Evolutionary conservation across 2,888 invertebrate species (phyloP).

Genomic region (Perdita meconis): DNA sequence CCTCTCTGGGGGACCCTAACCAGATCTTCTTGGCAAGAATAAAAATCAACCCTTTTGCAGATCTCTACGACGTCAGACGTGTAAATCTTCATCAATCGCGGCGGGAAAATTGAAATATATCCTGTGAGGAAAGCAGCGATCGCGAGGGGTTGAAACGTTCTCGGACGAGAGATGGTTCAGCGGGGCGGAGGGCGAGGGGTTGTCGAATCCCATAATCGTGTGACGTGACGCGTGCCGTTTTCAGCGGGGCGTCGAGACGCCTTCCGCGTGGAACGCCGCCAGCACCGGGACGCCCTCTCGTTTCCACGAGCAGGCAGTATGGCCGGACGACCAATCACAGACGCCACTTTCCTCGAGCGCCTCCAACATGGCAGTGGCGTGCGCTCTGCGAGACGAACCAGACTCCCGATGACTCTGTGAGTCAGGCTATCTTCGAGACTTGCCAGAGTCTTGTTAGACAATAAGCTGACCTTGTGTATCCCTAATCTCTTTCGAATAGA

Average conservation of each 20-base stretch:
- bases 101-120: conserved; percentile 35
- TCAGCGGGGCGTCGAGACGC: conserved; percentile 79
- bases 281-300: conserved; percentile 73
- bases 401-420: conserved; percentile 30
- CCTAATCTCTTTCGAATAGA: neutral
- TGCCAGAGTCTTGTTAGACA: neutral
- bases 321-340: conserved; percentile 74
- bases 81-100: conserved; percentile 20
- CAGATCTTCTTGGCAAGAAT: neutral
- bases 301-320: conserved; percentile 72
- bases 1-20: neutral
- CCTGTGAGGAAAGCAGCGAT: neutral
- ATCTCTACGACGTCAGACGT: neutral
- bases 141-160: conserved; percentile 24
- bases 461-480: neutral
- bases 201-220: conserved; percentile 68
- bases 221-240: conserved; percentile 82
- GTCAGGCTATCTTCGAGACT: conserved; percentile 8
- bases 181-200: conserved; percentile 17
- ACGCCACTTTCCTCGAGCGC: conserved; percentile 60
- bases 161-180: neutral
- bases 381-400: conserved; percentile 66
- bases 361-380: conserved; percentile 81
- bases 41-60: conserved; percentile 24
- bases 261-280: conserved; percentile 70